These are phyloP conservation scores for Rotaria socialis DNA, from an alignment of 2,888 invertebrate genomes.

Conservation along the genomic window DNA sequence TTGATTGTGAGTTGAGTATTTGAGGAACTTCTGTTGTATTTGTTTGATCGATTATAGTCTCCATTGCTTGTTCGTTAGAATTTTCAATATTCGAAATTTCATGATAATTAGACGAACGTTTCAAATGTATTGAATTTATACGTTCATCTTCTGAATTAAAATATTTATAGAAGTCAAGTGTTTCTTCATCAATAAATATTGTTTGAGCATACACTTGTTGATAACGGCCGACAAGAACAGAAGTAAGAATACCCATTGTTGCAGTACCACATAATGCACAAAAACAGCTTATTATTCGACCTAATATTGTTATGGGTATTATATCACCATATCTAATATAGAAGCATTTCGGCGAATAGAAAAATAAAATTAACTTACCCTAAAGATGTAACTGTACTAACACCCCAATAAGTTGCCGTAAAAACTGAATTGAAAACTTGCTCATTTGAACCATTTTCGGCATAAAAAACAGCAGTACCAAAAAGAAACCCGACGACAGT, in stretches of 20 bases:
- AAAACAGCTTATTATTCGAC: not conserved
- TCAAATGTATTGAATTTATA: not conserved
- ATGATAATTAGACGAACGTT: too few species aligned
- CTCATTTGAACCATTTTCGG: slow-evolving; percentile 51
- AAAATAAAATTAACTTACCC: slow-evolving; percentile 44
- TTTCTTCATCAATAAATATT: not conserved
- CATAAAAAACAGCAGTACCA: slow-evolving; percentile 55
- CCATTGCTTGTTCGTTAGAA: not conserved
- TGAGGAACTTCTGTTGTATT: not conserved
- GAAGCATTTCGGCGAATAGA: not conserved
- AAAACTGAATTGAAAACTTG: slow-evolving; percentile 54
- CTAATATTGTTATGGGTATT: not conserved
- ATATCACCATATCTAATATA: slow-evolving; percentile 50
- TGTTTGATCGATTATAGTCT: not conserved
- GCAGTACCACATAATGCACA: slow-evolving; percentile 32
- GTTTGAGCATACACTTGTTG: not conserved
- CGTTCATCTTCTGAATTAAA: not conserved
- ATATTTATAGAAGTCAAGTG: not conserved
- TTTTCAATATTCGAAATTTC: not conserved
- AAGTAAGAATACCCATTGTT: not conserved
- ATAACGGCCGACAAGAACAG: slow-evolving; percentile 19
- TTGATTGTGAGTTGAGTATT: too few species aligned
- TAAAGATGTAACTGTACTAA: slow-evolving; percentile 56
- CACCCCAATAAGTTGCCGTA: slow-evolving; percentile 58
- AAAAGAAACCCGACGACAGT: slow-evolving; percentile 55